A percentile compares a stretch with the other conserved stretches of the same genome.
These are phyloP conservation scores for Geococcyx californianus DNA, from an alignment of 2,113 vertebrate species.

Conservation along the genomic window DNA sequence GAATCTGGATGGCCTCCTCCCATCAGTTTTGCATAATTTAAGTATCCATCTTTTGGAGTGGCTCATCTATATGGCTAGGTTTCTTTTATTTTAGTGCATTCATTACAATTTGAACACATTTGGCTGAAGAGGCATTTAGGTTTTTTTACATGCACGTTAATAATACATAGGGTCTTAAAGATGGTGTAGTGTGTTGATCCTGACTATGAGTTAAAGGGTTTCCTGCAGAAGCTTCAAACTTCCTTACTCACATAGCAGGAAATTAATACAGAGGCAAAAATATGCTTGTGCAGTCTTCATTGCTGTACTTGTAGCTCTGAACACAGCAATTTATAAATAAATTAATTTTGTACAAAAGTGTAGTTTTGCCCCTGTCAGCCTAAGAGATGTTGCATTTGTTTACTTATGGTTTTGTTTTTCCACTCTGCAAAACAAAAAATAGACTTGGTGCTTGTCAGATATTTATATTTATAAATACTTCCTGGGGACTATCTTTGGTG, in stretches of 20 bases:
- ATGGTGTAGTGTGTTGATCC: not conserved
- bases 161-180: not conserved
- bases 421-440: accelerated
- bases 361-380: not conserved
- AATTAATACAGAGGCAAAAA: not conserved
- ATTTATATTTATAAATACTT: not conserved
- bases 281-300: not conserved
- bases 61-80: not conserved
- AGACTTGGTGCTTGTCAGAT: not conserved
- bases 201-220: not conserved
- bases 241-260: not conserved
- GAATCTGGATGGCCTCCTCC: not conserved
- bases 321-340: not conserved
- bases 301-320: not conserved
- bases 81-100: not conserved
- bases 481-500: not conserved
- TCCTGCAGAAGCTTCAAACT: not conserved
- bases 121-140: not conserved
- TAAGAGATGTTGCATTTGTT: not conserved
- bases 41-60: accelerated
- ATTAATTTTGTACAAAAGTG: not conserved
- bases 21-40: not conserved
- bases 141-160: not conserved
- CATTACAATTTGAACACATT: not conserved
- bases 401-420: not conserved